Evolutionary conservation across 2,888 invertebrate species (phyloP).

Genomic region (Eilema sororculum): DNA sequence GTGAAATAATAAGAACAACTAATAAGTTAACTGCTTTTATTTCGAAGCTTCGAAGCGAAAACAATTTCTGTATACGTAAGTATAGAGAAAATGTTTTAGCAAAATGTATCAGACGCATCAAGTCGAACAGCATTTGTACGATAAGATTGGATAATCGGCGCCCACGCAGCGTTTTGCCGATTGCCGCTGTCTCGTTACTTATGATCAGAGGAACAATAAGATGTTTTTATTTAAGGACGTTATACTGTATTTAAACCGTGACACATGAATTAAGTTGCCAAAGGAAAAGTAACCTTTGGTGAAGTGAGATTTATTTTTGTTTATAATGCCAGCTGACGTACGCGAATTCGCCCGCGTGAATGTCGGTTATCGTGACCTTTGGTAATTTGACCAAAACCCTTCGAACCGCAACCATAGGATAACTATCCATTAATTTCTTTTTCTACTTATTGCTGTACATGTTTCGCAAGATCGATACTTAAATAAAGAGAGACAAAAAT

Average conservation of each 20-base stretch:
- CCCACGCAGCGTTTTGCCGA: constrained; percentile 70
- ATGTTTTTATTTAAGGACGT: constrained; percentile 39
- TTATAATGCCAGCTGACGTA: too few species aligned
- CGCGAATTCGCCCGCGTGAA: too few species aligned
- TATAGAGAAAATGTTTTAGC: constrained; percentile 17
- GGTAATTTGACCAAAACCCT: too few species aligned
- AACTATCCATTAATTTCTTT: not conserved
- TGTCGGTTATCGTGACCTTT: too few species aligned
- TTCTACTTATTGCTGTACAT: not conserved
- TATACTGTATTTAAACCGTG: constrained; percentile 12
- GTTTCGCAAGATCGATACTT: not conserved
- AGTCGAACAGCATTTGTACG: constrained; percentile 62
- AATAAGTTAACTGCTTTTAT: not conserved
- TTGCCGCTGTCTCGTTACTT: constrained; percentile 73
- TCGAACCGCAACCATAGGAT: too few species aligned
- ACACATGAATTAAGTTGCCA: not conserved
- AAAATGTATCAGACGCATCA: constrained; percentile 41
- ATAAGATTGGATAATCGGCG: constrained; percentile 74
- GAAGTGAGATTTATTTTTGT: not conserved
- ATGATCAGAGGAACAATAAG: constrained; percentile 64
- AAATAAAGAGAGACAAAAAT: not conserved
- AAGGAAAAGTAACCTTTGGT: not conserved
- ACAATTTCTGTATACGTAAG: too few species aligned
- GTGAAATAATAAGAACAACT: not conserved
- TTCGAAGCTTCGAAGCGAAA: too few species aligned